Conservation (phyloP, 2,113 vertebrate genomes). For the Cromileptes altivelis region DNA sequence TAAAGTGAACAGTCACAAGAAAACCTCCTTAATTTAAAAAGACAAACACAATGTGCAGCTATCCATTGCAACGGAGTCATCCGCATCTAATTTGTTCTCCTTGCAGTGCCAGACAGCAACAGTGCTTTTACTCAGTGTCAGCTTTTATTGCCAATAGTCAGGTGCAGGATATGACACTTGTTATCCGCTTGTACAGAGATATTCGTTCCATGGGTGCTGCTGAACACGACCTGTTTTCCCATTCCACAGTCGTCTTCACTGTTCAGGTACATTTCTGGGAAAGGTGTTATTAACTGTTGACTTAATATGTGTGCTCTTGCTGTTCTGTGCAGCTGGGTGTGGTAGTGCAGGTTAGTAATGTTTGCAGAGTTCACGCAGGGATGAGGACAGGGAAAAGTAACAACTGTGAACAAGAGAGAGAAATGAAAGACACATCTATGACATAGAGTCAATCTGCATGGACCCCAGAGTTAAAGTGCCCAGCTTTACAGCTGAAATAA, state of each 20-base stretch:
- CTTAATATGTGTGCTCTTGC: background rate
- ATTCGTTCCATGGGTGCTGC: background rate
- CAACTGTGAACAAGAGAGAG: background rate
- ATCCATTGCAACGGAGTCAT: background rate
- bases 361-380: conserved; percentile 12
- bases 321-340: background rate
- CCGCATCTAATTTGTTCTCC: background rate
- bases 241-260: background rate
- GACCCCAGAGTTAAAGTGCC: too few relatives aligned
- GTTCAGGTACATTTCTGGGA: conserved; percentile 5
- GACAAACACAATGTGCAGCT: background rate
- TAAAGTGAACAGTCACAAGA: background rate
- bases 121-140: conserved; percentile 1
- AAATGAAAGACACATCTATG: background rate
- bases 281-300: background rate
- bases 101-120: background rate
- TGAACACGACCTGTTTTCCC: background rate
- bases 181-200: background rate
- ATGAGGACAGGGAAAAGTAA: background rate
- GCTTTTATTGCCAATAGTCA: background rate
- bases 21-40: background rate
- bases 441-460: too few relatives aligned
- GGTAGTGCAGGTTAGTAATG: background rate
- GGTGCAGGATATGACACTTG: background rate
- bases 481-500: too few relatives aligned